Conservation (phyloP, 2,888 invertebrate genomes). For the Trypoxylon attenuatum region DNA sequence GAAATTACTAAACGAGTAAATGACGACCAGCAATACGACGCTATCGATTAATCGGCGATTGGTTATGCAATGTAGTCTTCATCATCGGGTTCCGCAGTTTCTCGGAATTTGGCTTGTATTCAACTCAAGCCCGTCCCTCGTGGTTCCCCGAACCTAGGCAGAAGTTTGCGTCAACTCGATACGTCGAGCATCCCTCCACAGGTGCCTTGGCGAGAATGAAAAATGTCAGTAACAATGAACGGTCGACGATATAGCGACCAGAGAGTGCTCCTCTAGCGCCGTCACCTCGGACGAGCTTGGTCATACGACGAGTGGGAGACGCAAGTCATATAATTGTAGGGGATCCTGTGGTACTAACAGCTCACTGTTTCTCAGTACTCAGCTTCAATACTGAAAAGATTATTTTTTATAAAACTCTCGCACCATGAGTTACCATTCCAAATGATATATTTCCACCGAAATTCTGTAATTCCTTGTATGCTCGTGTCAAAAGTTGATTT, state of each 20-base stretch:
- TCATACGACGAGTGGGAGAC: constrained; percentile 5
- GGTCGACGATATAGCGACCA: background rate
- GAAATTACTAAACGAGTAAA: no score
- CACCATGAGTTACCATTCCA: no score
- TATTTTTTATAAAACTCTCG: no score
- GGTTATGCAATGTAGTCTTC: constrained; percentile 37
- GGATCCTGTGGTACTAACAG: no score
- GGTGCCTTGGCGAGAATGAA: constrained; percentile 6
- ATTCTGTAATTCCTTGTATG: no score
- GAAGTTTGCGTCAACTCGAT: background rate
- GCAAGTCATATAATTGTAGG: background rate
- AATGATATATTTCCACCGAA: no score
- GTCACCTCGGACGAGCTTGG: background rate
- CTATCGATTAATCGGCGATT: background rate
- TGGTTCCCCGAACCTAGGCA: constrained; percentile 25
- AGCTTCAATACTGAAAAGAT: no score
- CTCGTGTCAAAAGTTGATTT: no score
- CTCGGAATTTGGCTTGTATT: constrained; percentile 40
- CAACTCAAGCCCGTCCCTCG: constrained; percentile 14
- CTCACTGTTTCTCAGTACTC: no score
- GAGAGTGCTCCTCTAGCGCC: constrained; percentile 1
- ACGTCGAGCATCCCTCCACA: background rate
- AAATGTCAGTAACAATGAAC: constrained; percentile 23
- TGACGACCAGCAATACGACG: no score
- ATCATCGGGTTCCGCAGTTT: constrained; percentile 28